Percentiles rank a stretch among this genome's conserved stretches.
phyloP scores from a whole-genome alignment of 1,140 invertebrate species.

The Leptinotarsa lineolata region DNA sequence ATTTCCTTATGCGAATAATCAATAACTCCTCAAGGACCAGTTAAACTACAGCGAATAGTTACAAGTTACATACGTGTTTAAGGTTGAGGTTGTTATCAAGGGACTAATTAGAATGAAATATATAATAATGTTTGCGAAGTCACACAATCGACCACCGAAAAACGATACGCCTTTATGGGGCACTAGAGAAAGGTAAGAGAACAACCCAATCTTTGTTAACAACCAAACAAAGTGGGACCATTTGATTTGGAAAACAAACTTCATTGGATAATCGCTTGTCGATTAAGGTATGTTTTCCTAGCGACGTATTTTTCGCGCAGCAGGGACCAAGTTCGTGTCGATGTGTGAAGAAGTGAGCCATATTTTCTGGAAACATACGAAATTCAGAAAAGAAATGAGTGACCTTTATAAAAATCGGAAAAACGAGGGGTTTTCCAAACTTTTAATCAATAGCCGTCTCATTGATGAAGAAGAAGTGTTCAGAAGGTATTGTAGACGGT shows the following conservation, averaged over 20 bases:
- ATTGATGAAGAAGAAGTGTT: no score
- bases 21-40: constrained; percentile 39
- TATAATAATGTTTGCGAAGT: constrained; percentile 30
- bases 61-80: constrained; percentile 37
- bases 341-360: no score
- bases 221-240: neutral
- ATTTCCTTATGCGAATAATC: constrained; percentile 38
- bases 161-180: constrained; percentile 21
- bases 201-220: neutral
- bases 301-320: no score
- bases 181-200: neutral
- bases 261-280: no score
- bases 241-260: neutral
- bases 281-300: no score
- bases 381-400: no score
- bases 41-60: constrained; percentile 39
- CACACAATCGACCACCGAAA: constrained; percentile 1
- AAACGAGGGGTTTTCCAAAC: no score
- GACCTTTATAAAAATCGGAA: no score
- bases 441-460: no score
- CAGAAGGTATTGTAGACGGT: no score
- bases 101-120: constrained; percentile 39
- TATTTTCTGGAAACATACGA: no score
- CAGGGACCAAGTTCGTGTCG: no score
- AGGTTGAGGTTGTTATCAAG: constrained; percentile 32